phyloP scores from a whole-genome alignment of 2,113 vertebrate species.

The Lepus europaeus region DNA sequence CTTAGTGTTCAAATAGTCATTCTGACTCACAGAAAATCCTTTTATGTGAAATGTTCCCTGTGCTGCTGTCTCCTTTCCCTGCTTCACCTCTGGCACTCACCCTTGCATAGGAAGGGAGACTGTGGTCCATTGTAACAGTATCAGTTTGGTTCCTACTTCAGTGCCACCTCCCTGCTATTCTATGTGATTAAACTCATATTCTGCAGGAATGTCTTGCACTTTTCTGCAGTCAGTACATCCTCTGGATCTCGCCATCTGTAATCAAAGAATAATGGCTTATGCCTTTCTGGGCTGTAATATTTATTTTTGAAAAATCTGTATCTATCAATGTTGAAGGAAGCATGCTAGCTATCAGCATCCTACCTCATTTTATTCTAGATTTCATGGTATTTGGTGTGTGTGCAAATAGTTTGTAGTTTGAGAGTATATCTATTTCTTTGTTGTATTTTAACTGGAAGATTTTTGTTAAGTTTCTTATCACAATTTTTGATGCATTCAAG shows the following conservation, averaged over 20 bases:
- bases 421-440: background rate
- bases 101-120: background rate
- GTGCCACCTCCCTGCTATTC: background rate
- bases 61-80: background rate
- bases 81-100: background rate
- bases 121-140: background rate
- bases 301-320: conserved; percentile 56
- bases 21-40: background rate
- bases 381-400: background rate
- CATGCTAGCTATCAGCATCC: background rate
- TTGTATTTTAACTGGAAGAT: conserved; percentile 29
- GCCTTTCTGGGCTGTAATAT: conserved; percentile 55
- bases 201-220: conserved; percentile 5
- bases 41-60: background rate
- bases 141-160: background rate
- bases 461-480: background rate
- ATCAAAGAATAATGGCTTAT: conserved; percentile 48
- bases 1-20: background rate
- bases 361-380: background rate
- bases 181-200: background rate
- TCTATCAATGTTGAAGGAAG: conserved; percentile 29
- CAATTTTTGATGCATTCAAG: conserved; percentile 1
- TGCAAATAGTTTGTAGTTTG: background rate
- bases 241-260: conserved; percentile 55
- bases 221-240: background rate